Evolutionary conservation across 64 coral and sea anemone genomes (phyloP), one percentile per base, ranked within the genome.

Genomic region (Dendrophyllia cribrosa): DNA sequence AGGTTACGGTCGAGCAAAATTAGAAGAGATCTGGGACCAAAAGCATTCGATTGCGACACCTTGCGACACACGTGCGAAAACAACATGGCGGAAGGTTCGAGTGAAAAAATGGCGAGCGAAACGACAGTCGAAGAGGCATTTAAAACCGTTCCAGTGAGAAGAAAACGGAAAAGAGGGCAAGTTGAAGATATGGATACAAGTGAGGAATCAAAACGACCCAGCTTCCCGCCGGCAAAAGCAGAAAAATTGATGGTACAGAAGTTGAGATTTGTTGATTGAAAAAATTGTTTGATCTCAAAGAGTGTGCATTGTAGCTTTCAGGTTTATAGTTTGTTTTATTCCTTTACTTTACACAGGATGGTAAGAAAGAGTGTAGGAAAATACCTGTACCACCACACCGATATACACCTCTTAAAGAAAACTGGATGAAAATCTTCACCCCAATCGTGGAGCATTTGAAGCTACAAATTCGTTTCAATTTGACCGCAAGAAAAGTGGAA

Each of bases 401-500:
- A 59, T 98, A 98, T 46, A 94, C 97, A 7, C 97, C 97, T 63
- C 87, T 98, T 14, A 98, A 96, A 78, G 97, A 98, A 58, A 93
- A 93, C 91, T 98, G 97, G 97, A 77, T 98, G 66, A 95, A 98
- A 83, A 91, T 98, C 25, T 98, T 98, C 26, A 93, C 90, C 3
- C 97, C 97, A 13, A 88, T 98, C 15, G 97, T 98, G 7, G 97
- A 98, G 61, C 91, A 98, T 44, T 89, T 98, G 45, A 95, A 98
- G 60, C 87, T 98, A 5, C 97, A 98, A 77, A 98, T 98, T 90
- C 91, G 97, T 26, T 98, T 98, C 46, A 98, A 98, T 77, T 89
- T 98, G 65, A 88, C n/a, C 4, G 74, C 87, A 51, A 83, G 97
- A 93, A 95, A 98, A 82, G 91, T 98, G 6, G 97, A 98, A 91